Evolutionary conservation across 2,888 invertebrate genomes (phyloP).

Genomic region (Cheilosia urbana): DNA sequence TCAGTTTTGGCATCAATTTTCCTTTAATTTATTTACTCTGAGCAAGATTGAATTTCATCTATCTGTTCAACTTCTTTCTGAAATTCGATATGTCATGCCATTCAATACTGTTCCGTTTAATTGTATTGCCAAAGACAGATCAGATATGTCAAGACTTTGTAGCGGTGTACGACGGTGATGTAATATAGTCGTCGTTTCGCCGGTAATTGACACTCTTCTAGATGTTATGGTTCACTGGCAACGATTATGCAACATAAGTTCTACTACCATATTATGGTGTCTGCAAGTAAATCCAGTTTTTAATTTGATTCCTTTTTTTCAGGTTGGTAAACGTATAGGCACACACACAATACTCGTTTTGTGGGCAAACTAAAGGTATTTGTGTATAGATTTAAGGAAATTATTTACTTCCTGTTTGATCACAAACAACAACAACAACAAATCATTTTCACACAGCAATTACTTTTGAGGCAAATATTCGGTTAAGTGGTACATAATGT

Average conservation of each 20-base stretch:
- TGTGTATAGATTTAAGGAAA: slow-evolving; percentile 12
- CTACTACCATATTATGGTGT: background rate
- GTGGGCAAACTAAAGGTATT: slow-evolving; percentile 10
- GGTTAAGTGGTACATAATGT: slow-evolving; percentile 11
- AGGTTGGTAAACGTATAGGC: slow-evolving; percentile 10
- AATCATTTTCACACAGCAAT: slow-evolving; percentile 2
- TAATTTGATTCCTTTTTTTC: background rate
- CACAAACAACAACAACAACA: background rate
- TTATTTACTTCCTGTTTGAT: slow-evolving; percentile 15
- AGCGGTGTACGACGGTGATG: background rate
- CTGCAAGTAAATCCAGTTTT: background rate
- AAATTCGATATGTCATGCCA: slow-evolving; percentile 29
- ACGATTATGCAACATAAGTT: slow-evolving; percentile 18
- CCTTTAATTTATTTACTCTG: slow-evolving; percentile 63
- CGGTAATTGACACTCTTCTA: slow-evolving; percentile 22
- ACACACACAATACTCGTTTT: background rate
- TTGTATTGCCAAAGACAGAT: slow-evolving; percentile 29
- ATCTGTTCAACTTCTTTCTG: slow-evolving; percentile 2
- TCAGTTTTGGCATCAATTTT: slow-evolving; percentile 60
- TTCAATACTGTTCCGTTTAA: slow-evolving; percentile 11
- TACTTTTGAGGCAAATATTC: background rate
- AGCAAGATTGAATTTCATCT: slow-evolving; percentile 45
- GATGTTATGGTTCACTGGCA: slow-evolving; percentile 26
- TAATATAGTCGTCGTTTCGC: background rate
- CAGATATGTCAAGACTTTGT: slow-evolving; percentile 13